These are phyloP conservation scores for Danaus chrysippus DNA, from an alignment of 2,888 invertebrate species.

Conservation along the genomic window DNA sequence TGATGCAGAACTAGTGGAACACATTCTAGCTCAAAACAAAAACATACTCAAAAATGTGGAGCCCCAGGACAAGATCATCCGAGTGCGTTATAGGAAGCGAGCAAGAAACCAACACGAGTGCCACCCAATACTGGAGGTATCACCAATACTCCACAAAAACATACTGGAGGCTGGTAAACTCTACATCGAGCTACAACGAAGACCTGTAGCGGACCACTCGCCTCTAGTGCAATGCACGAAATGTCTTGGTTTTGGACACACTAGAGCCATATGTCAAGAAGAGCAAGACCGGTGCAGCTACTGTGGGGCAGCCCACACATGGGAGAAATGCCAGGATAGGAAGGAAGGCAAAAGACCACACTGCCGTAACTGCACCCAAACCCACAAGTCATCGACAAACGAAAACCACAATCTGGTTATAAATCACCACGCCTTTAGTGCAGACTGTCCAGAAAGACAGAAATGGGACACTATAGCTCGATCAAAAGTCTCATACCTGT, in stretches of 20 bases:
- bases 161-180: not conserved
- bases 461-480: no score
- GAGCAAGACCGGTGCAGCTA: not conserved
- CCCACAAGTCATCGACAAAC: no score
- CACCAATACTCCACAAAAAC: not conserved
- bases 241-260: slow-evolving; percentile 38
- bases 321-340: not conserved
- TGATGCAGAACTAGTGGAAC: slow-evolving; percentile 20
- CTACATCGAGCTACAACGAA: not conserved
- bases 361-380: not conserved
- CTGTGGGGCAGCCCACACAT: not conserved
- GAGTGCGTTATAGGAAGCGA: slow-evolving; percentile 19
- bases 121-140: slow-evolving; percentile 31
- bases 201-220: slow-evolving; percentile 26
- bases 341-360: not conserved
- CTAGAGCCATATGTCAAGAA: slow-evolving; percentile 31
- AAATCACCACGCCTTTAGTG: no score
- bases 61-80: not conserved
- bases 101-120: slow-evolving; percentile 31
- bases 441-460: no score
- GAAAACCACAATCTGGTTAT: no score
- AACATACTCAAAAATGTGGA: slow-evolving; percentile 1
- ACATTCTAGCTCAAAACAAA: slow-evolving; percentile 22
- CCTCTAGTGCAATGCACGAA: slow-evolving; percentile 30
- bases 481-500: no score